A percentile compares a stretch with the other conserved stretches of the same genome.
These are phyloP conservation scores for Condylura cristata DNA, from an alignment of 2,113 vertebrate species.

Conservation along the genomic window DNA sequence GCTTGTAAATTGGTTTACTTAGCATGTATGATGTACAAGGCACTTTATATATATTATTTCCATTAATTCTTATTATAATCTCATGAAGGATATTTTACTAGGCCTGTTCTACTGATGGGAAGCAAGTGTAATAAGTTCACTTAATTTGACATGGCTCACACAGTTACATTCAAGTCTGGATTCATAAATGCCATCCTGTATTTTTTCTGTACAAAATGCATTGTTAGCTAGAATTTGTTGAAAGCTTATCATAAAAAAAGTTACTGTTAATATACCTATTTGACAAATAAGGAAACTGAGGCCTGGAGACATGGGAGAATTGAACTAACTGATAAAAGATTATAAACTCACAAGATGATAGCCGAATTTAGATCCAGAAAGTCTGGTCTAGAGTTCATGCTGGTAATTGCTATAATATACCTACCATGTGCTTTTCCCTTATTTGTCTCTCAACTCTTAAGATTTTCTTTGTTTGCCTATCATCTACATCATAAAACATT, in stretches of 20 bases:
- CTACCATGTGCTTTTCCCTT: not conserved
- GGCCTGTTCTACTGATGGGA: not conserved
- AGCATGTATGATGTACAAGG: not conserved
- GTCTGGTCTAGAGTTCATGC: not conserved
- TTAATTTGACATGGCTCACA: slow-evolving; percentile 8
- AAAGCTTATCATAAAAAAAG: not conserved
- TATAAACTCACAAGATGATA: not conserved
- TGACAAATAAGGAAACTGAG: not conserved
- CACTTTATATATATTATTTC: not conserved
- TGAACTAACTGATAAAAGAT: not conserved
- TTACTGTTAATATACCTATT: not conserved
- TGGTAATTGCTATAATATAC: not conserved
- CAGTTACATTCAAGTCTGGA: not conserved
- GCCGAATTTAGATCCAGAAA: not conserved
- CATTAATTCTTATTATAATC: not conserved
- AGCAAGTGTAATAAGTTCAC: not conserved
- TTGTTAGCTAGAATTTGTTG: not conserved
- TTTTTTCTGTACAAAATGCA: not conserved
- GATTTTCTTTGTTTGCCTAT: not conserved
- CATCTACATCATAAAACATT: not conserved
- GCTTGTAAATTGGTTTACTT: not conserved
- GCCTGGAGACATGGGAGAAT: not conserved
- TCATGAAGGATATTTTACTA: slow-evolving; percentile 11
- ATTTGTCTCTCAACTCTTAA: not conserved
- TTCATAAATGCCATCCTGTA: not conserved